phyloP scores from a whole-genome alignment of 2,888 invertebrate genomes.

The Caenorhabditis becei region DNA sequence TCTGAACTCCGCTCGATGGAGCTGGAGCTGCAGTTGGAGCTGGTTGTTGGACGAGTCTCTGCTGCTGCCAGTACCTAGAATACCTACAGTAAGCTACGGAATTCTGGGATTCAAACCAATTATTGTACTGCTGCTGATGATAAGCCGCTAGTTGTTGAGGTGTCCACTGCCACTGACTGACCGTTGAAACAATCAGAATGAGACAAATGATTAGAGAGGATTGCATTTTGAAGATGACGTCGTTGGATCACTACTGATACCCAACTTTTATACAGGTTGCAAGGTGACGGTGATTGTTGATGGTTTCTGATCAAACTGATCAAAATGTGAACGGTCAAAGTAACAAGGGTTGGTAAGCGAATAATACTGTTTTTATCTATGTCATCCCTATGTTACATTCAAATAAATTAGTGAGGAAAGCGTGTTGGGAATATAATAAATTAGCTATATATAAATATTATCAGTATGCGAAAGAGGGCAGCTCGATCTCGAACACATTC shows the following conservation, averaged over 20 bases:
- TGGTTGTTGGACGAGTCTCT: not conserved
- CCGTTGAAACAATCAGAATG: not conserved
- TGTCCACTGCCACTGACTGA: conserved; percentile 8
- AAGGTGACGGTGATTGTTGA: not conserved
- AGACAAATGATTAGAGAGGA: not conserved
- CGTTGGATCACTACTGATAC: not conserved
- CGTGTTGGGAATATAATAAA: conserved; percentile 23
- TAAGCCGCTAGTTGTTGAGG: conserved; percentile 5
- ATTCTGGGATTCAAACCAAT: not conserved
- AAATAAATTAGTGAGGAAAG: conserved; percentile 23
- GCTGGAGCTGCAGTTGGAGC: not conserved
- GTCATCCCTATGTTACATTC: conserved; percentile 16
- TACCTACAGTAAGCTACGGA: no score
- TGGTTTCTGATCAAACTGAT: conserved; percentile 3
- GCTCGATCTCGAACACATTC: conserved; percentile 77
- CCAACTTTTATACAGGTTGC: not conserved
- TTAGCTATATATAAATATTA: not conserved
- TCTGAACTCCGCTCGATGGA: not conserved
- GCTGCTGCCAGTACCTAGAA: conserved; percentile 17
- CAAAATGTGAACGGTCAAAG: conserved; percentile 1
- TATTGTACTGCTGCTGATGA: conserved; percentile 13
- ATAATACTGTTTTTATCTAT: no score
- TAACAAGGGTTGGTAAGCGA: not conserved
- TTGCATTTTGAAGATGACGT: conserved; percentile 4
- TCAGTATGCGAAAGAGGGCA: conserved; percentile 70